These are phyloP conservation scores for Pantherophis alleghaniensis DNA, from an alignment of 2,797 vertebrate genomes.

Conservation along the genomic window DNA sequence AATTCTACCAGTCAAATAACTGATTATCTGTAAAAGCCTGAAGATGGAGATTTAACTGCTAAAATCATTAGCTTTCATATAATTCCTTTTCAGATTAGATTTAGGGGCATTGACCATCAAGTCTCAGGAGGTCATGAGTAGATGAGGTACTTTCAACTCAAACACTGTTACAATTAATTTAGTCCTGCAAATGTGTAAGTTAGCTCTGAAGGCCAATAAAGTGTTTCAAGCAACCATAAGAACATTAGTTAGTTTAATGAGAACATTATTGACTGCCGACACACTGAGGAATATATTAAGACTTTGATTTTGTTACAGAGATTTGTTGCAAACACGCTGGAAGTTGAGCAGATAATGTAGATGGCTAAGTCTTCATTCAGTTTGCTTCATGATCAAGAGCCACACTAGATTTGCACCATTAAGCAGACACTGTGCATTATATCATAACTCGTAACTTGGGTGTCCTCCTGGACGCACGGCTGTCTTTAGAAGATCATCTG, in stretches of 20 bases:
- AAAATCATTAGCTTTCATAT: slow-evolving; percentile 41
- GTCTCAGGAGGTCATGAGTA: slow-evolving; percentile 29
- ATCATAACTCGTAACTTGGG: too few relatives aligned
- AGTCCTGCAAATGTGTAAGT: slow-evolving; percentile 47
- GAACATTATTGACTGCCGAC: slow-evolving; percentile 28
- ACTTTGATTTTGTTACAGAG: slow-evolving; percentile 42
- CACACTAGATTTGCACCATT: background rate
- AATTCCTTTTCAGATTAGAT: slow-evolving; percentile 26
- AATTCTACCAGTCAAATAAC: slow-evolving; percentile 12
- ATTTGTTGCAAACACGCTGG: slow-evolving; percentile 23
- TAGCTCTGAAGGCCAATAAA: slow-evolving; percentile 49
- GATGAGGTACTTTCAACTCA: slow-evolving; percentile 47
- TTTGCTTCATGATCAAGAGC: slow-evolving; percentile 27
- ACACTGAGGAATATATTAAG: slow-evolving; percentile 24
- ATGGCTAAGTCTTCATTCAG: slow-evolving; percentile 13
- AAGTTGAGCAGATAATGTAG: slow-evolving; percentile 36
- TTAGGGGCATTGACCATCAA: slow-evolving; percentile 33
- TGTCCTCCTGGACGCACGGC: too few relatives aligned
- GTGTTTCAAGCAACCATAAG: slow-evolving; percentile 45
- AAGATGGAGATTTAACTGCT: slow-evolving; percentile 32
- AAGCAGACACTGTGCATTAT: background rate
- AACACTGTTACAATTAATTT: slow-evolving; percentile 49
- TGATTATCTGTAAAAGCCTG: slow-evolving; percentile 24
- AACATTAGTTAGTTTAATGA: slow-evolving; percentile 54
- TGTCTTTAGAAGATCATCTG: too few relatives aligned